phyloP scores from a whole-genome alignment of 2,888 invertebrate species.

The Bhutanitis thaidina region DNA sequence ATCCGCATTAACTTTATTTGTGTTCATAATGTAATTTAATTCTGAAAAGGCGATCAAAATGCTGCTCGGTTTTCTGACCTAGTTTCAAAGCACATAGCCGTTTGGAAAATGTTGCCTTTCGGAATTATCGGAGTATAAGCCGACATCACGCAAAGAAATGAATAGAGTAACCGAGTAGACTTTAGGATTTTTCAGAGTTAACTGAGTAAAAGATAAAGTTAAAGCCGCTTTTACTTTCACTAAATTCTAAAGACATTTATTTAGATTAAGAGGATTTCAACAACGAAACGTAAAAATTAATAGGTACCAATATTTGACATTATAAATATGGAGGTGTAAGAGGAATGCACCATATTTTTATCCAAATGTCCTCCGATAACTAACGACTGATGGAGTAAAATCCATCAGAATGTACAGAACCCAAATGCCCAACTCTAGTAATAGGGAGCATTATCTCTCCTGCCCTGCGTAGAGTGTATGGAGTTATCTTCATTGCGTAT shows the following conservation, averaged over 20 bases:
- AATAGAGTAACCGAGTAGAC: background rate
- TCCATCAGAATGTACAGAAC: too few species aligned
- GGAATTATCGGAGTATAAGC: background rate
- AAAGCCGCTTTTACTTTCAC: background rate
- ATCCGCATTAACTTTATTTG: conserved; percentile 6
- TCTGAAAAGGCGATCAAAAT: conserved; percentile 13
- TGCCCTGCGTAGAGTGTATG: too few species aligned
- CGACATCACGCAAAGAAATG: background rate
- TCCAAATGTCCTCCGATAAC: too few species aligned
- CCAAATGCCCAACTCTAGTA: too few species aligned
- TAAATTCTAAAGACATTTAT: background rate
- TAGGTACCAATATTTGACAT: too few species aligned
- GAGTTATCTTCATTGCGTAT: too few species aligned
- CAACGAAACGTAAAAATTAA: too few species aligned
- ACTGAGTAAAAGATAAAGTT: background rate
- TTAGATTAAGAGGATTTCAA: too few species aligned
- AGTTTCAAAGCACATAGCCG: background rate
- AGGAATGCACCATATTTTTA: too few species aligned
- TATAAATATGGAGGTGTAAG: too few species aligned
- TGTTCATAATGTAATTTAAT: conserved; percentile 14
- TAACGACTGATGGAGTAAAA: too few species aligned
- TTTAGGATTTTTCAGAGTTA: background rate
- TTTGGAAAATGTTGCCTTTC: background rate
- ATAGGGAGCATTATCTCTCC: too few species aligned
- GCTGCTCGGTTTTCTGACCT: conserved; percentile 8